Evolutionary conservation across 2,797 vertebrate genomes (phyloP), one percentile per base, ranked within the genome.

Genomic region (Pygocentrus nattereri): DNA sequence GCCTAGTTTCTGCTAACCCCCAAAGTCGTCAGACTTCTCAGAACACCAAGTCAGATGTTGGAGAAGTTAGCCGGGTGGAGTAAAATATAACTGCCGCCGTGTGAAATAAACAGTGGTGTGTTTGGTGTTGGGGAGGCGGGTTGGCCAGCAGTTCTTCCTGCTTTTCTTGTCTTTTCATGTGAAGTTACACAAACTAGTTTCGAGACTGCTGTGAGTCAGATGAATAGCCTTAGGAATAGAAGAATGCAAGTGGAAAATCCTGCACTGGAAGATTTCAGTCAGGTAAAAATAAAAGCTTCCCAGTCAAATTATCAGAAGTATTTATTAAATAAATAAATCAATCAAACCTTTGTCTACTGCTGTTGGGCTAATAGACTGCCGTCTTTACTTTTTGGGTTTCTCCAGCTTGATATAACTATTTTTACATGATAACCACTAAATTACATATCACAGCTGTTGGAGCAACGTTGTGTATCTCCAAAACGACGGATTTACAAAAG

Each of bases 91-190:
- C 58, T 27, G 58, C 58, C 11, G 15, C 25, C 25, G 27, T 49
- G 73, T 59, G 64, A 75, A 50, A 50, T 81, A 69, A 69, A 81
- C 64, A 75, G 52, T 59, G 50, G 41, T 16, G 25, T 49, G 64
- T 73, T 54, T 69, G 79, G 38, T 68, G 52, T 70, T 70, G n/a
- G 68, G 41, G 44, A 25, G 44, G 44, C 67, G 11, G 67, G 1
- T 74, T 41, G 25, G 70, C 49, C 73, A 65, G 72, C 13, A 21
- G 79, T 69, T 81, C 64, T 34, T 75, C 73, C 79, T 75, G 79
- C 78, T 78, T 49, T 59, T 78, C 78, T 82, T 74, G 70, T 79
- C 41, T 78, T 72, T 62, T 58, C 70, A 27, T 31, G 62, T 49
- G 15, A 71, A 78, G 27, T 25, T 27, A 0, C 41, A 15, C 19